These are phyloP conservation scores for Martes martes DNA, from an alignment of 2,113 vertebrate genomes.

Conservation along the genomic window DNA sequence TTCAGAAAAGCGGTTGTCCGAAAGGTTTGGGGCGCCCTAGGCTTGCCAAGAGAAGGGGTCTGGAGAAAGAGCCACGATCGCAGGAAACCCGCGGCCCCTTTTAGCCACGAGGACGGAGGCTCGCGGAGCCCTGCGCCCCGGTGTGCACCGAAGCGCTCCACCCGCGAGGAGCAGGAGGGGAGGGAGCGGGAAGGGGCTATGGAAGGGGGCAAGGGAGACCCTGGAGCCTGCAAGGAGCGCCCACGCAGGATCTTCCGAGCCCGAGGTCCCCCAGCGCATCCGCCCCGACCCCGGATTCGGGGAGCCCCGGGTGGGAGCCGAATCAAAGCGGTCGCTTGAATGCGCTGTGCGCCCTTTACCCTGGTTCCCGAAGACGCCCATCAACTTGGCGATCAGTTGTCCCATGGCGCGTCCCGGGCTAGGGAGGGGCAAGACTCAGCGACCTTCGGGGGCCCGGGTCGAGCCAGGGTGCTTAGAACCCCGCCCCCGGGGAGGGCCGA, in stretches of 20 bases:
- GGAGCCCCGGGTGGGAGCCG: neutral
- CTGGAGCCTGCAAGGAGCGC: neutral
- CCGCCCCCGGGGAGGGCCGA: neutral
- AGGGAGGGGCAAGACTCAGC: neutral
- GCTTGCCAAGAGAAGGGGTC: neutral
- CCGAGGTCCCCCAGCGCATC: neutral
- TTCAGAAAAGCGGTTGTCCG: neutral
- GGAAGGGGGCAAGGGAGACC: neutral
- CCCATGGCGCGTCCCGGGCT: conserved; percentile 33
- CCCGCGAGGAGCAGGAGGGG: neutral
- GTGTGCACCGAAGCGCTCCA: neutral
- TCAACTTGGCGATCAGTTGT: conserved; percentile 67
- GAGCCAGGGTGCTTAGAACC: neutral
- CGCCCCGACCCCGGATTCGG: neutral
- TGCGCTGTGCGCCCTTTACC: conserved; percentile 18
- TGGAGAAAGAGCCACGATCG: neutral
- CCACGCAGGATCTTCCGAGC: neutral
- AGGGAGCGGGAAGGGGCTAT: neutral
- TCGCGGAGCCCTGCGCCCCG: neutral
- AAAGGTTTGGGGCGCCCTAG: neutral
- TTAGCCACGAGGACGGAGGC: neutral
- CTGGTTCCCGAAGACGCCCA: conserved; percentile 62
- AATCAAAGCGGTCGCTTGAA: neutral
- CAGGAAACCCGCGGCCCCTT: neutral
- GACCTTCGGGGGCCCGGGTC: fast-evolving